phyloP scores from a whole-genome alignment of 2,113 vertebrate species.

The Gulo gulo region DNA sequence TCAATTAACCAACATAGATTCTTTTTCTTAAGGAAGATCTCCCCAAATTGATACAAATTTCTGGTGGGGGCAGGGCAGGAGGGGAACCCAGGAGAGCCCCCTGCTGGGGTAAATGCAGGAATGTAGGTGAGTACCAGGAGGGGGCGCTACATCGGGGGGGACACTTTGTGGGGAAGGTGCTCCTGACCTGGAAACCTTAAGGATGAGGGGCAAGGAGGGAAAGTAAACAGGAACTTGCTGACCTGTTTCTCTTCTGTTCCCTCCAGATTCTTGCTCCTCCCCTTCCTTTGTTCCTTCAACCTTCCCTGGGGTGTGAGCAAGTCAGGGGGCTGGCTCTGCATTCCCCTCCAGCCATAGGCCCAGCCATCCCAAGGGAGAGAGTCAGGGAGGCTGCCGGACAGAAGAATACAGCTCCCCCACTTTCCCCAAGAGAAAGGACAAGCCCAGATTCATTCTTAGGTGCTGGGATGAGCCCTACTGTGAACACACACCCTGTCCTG shows the following conservation, averaged over 20 bases:
- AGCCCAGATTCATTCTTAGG: background rate
- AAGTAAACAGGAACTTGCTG: background rate
- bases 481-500: background rate
- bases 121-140: background rate
- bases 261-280: background rate
- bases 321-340: background rate
- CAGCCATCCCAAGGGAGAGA: no score
- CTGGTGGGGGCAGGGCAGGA: no score
- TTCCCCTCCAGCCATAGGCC: background rate
- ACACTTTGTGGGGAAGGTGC: background rate
- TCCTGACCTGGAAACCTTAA: fast-evolving
- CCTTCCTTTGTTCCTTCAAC: background rate
- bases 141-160: fast-evolving
- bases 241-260: background rate
- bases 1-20: background rate
- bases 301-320: background rate
- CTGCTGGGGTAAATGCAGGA: background rate
- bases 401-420: background rate
- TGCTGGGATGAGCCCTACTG: background rate
- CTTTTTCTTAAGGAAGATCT: background rate
- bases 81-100: background rate
- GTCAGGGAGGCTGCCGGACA: background rate
- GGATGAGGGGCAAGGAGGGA: background rate
- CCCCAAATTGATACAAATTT: background rate
- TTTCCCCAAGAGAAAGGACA: background rate